phyloP scores from a whole-genome alignment of 2,797 vertebrate species.

The Geotrypetes seraphini region DNA sequence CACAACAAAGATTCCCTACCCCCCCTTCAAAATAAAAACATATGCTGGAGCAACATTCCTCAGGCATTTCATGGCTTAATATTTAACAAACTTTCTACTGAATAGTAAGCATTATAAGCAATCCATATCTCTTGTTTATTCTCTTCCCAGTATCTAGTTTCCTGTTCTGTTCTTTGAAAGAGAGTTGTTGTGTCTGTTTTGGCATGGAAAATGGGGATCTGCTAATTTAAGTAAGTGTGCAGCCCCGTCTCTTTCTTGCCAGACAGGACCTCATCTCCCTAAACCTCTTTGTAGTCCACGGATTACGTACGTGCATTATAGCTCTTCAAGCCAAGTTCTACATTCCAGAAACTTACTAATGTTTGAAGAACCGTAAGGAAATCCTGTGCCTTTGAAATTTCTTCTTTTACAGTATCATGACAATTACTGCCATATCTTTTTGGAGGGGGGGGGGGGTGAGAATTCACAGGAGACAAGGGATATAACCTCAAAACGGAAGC shows the following conservation, averaged over 20 bases:
- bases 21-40: too few species aligned
- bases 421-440: too few species aligned
- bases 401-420: too few species aligned
- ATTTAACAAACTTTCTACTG: slow-evolving; percentile 11
- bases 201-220: slow-evolving; percentile 8
- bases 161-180: slow-evolving; percentile 5
- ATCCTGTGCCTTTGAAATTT: slow-evolving; percentile 48
- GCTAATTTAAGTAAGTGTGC: slow-evolving; percentile 35
- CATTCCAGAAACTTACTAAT: slow-evolving; percentile 49
- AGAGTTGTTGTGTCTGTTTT: slow-evolving; percentile 13
- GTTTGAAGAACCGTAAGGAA: slow-evolving; percentile 59
- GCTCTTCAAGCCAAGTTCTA: slow-evolving; percentile 51
- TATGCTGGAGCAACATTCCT: slow-evolving; percentile 36
- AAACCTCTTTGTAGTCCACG: slow-evolving; percentile 50
- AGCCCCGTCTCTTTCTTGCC: slow-evolving; percentile 39
- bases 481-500: too few species aligned
- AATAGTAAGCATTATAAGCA: slow-evolving; percentile 5
- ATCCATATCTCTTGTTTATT: slow-evolving; percentile 5
- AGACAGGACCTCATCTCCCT: slow-evolving; percentile 36
- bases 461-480: too few species aligned
- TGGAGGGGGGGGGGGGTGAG: too few species aligned
- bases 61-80: slow-evolving; percentile 24
- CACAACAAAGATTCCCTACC: too few species aligned
- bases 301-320: slow-evolving; percentile 54
- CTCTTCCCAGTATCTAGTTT: slow-evolving; percentile 2